A percentile compares a stretch with the other conserved stretches of the same genome.
These are phyloP conservation scores for Drosophila rufa DNA, from an alignment of 1,140 invertebrate genomes.

Conservation along the genomic window DNA sequence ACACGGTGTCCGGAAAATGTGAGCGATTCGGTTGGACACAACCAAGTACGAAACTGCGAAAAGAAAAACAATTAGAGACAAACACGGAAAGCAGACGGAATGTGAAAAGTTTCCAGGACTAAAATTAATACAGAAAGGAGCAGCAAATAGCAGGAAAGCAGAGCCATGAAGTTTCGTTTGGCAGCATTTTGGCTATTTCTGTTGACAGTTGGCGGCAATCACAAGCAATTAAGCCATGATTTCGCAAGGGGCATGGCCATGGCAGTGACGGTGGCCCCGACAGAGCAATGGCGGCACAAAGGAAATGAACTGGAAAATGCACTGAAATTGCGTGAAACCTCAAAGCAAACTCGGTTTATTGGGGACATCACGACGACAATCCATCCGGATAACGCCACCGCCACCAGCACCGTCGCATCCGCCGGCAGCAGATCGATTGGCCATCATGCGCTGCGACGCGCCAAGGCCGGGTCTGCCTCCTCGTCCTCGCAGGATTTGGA, in stretches of 20 bases:
- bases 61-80: conserved; percentile 59
- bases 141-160: conserved; percentile 10
- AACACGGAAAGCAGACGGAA: conserved; percentile 59
- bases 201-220: conserved; percentile 75
- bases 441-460: conserved; percentile 41
- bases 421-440: conserved; percentile 48
- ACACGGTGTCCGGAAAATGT: conserved; percentile 57
- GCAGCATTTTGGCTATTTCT: conserved; percentile 78
- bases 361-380: conserved; percentile 63
- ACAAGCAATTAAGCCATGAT: conserved; percentile 69
- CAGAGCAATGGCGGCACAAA: conserved; percentile 38
- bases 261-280: conserved; percentile 21
- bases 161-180: conserved; percentile 74
- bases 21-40: conserved; percentile 44
- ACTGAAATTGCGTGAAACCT: conserved; percentile 59
- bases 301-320: conserved; percentile 79
- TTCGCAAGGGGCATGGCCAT: conserved; percentile 29
- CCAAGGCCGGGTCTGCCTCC: conserved; percentile 33
- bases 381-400: conserved; percentile 44
- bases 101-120: conserved; percentile 64
- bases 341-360: conserved; percentile 59
- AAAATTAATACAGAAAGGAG: conserved; percentile 66
- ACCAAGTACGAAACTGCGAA: conserved; percentile 45
- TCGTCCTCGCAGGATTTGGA: conserved; percentile 39
- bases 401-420: conserved; percentile 1